Percentiles rank a stretch among this genome's conserved stretches.
Evolutionary conservation across 2,113 vertebrate species (phyloP).

Genomic region (Pseudopodoces humilis): DNA sequence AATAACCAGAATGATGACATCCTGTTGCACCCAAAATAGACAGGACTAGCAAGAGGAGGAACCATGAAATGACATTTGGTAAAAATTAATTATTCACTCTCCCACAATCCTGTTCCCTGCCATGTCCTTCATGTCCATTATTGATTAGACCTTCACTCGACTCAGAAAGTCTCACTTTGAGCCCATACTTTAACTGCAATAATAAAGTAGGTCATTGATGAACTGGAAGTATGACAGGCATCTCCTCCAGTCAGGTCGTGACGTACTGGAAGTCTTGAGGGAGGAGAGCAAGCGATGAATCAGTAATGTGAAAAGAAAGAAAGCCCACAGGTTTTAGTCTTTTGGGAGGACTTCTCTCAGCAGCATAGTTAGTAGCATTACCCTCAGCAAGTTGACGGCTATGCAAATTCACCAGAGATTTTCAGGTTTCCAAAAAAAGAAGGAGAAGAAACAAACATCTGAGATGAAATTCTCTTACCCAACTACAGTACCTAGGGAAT

Average conservation of each 20-base stretch:
- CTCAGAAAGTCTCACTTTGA: conserved; percentile 38
- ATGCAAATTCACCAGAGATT: background rate
- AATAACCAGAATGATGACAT: conserved; percentile 30
- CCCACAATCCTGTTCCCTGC: conserved; percentile 38
- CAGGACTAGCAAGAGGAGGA: conserved; percentile 25
- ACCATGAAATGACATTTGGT: conserved; percentile 58
- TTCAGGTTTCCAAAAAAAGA: background rate
- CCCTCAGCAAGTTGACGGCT: background rate
- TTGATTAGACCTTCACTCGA: conserved; percentile 38
- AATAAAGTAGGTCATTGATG: conserved; percentile 65
- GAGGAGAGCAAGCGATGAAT: conserved; percentile 15
- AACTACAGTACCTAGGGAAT: conserved; percentile 31
- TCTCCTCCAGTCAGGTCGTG: conserved; percentile 34
- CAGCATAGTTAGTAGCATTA: background rate
- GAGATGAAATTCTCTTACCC: conserved; percentile 46
- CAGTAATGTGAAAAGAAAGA: conserved; percentile 17
- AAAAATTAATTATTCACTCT: conserved; percentile 52
- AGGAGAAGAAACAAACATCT: conserved; percentile 13
- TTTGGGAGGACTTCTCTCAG: background rate
- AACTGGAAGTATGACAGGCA: conserved; percentile 39
- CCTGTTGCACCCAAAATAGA: conserved; percentile 39
- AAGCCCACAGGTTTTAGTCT: conserved; percentile 36
- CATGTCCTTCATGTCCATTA: conserved; percentile 42
- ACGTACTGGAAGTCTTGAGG: conserved; percentile 15
- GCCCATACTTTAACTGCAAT: conserved; percentile 30